These are phyloP conservation scores for Lysandra coridon DNA, from an alignment of 2,888 invertebrate genomes.

Conservation along the genomic window DNA sequence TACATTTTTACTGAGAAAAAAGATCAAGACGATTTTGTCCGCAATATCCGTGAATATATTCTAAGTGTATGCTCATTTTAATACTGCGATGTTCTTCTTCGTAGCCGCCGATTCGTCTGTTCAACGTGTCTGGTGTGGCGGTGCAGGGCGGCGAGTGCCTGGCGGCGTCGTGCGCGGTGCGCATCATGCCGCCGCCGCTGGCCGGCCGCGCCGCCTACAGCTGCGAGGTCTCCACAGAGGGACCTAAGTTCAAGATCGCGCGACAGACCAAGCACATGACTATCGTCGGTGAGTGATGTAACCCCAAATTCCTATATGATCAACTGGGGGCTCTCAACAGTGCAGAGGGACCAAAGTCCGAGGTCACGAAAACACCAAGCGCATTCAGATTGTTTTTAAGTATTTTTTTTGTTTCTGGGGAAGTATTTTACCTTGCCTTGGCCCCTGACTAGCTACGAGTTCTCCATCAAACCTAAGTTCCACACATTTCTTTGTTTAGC, in stretches of 20 bases:
- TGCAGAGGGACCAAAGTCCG: too few species aligned
- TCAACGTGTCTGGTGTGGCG: slow-evolving; percentile 69
- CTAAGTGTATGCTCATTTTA: not conserved
- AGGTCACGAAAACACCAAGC: too few species aligned
- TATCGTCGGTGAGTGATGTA: slow-evolving; percentile 66
- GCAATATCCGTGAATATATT: too few species aligned
- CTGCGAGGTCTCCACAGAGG: slow-evolving; percentile 73
- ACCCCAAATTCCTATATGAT: not conserved
- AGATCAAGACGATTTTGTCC: too few species aligned
- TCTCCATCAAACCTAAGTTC: not conserved
- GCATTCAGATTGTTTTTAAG: too few species aligned
- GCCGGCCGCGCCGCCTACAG: slow-evolving; percentile 67
- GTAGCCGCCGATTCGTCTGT: slow-evolving; percentile 67
- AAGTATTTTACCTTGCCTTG: too few species aligned
- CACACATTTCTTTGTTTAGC: too few species aligned
- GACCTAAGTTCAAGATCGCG: slow-evolving; percentile 71
- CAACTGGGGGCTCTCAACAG: not conserved
- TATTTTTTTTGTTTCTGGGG: too few species aligned
- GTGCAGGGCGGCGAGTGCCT: slow-evolving; percentile 70
- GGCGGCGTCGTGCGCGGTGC: slow-evolving; percentile 61
- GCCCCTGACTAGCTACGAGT: not conserved
- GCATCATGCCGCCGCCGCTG: slow-evolving; percentile 69
- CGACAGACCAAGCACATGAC: slow-evolving; percentile 74
- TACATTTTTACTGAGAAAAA: too few species aligned
- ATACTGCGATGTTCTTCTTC: not conserved